Evolutionary conservation across 2,888 invertebrate genomes (phyloP), one percentile per base, ranked within the genome.

Genomic region (Suillia variegata): DNA sequence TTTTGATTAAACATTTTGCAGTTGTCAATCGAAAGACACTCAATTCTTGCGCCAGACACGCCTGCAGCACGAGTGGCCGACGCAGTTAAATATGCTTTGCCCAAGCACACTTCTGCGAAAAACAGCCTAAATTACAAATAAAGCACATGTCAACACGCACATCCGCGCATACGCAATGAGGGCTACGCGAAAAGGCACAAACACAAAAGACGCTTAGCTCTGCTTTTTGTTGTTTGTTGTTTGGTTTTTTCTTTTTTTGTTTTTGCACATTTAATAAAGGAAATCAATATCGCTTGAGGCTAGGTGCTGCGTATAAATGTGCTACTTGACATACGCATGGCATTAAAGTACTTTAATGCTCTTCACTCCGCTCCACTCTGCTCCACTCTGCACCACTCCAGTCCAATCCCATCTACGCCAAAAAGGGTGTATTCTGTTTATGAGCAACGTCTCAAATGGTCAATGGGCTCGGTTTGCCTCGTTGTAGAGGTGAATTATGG

Each of bases 101-200:
- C 13, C 21, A n/a, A 67, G 67, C 64, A 67, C 66, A 66, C 68
- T 68, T 68, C 68, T 67, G 48, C 61, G 65, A 67, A 67, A n/a
- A 24, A 66, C 76, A 77, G 73, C 71, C 78, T 77, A 78, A 78
- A 78, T 78, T 77, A 78, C 78, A 77, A 73, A 78, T 78, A 78
- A 77, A 77, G 76, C 76, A 78, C 78, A 77, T 77, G 78, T 77
- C 76, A 77, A 64, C 62, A 67, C 66, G 67, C 72, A 70, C 78
- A 74, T 71, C 69, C 68, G 67, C 67, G 76, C 78, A 77, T 77
- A 78, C 73, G 73, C 3, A 77, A 77, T 77, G 68, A 70, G 58
- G 52, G 49, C n/a, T n/a, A n/a, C n/a, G n/a, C n/a, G n/a, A n/a
- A n/a, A n/a, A n/a, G n/a, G n/a, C n/a, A n/a, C n/a, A n/a, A n/a